Evolutionary conservation across 2,888 invertebrate species (phyloP), one percentile per base, ranked within the genome.

Genomic region (Trilocha varians): DNA sequence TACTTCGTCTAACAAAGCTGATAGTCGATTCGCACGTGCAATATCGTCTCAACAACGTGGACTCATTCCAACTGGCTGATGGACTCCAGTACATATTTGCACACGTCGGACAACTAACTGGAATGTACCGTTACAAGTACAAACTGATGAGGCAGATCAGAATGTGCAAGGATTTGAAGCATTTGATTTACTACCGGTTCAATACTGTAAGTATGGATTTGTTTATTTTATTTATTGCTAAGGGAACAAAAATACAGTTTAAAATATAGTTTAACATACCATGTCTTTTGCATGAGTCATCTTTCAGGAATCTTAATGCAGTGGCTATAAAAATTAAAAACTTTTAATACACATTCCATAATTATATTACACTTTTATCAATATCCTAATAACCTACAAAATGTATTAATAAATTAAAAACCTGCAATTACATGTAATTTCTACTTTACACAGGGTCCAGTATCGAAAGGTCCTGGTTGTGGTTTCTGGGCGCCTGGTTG

Each of bases 121-220:
- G 99, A 72, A 99, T 99, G 99, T 99, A 99, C 87, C 90, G 99
- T 17, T 99, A 99, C 88, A 97, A 97, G 67, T 99, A 99, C 85
- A 99, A 99, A 76, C 87, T 99, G 42, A 99, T 99, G 98, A 89
- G 97, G 65, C 99, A 99, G 84, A 99, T 99, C 57, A 88, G 99
- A 39, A 99, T 99, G 99, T 99, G 99, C 88, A 99, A 99, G 80
- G 99, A 99, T 86, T 87, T 99, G 58, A 99, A 99, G 70, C 99
- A 99, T 89, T 87, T 99, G 53, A 97, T 99, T 60, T 99, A 99
- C 83, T 99, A 99, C 86, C 90, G 99, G 48, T 99, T 99, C 77
- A 99, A 99, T 73, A 99, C 99, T 39, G 96, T 95, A 74, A 90
- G 91, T 88, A 38, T 17, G n/a, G 16, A 16, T 25, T 3, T 9